These are phyloP conservation scores for Simalia tracyae DNA, from an alignment of 2,797 vertebrate species.

Conservation along the genomic window DNA sequence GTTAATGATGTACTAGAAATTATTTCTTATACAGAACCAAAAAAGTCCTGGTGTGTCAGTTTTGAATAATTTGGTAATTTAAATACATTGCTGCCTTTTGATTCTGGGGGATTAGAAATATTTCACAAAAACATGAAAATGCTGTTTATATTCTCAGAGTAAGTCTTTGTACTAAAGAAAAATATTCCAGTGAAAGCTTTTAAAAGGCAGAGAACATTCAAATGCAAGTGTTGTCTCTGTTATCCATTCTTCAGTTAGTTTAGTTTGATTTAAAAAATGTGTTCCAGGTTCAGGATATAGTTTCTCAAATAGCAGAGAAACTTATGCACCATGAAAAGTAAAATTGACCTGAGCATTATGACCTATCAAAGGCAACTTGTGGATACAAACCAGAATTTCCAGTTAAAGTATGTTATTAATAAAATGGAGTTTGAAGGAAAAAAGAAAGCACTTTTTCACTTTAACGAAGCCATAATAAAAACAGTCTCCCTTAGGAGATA, in stretches of 20 bases:
- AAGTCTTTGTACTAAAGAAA: not conserved
- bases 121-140: not conserved
- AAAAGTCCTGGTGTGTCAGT: not conserved
- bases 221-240: not conserved
- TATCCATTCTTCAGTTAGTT: not conserved
- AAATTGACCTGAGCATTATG: not conserved
- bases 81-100: constrained; percentile 3
- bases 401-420: not conserved
- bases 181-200: constrained; percentile 8
- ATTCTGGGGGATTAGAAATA: not conserved
- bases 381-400: not conserved
- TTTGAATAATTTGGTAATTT: constrained; percentile 13
- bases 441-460: not conserved
- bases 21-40: constrained; percentile 6
- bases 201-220: not conserved
- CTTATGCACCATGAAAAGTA: not conserved
- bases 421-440: not conserved
- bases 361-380: not conserved
- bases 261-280: not conserved
- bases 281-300: not conserved
- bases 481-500: not conserved
- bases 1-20: not conserved
- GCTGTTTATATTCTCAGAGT: not conserved
- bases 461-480: not conserved
- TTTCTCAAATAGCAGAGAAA: not conserved